A percentile compares a stretch with the other conserved stretches of the same genome.
These are phyloP conservation scores for Invenusta paracnida DNA, from an alignment of 2,888 invertebrate species.

Conservation along the genomic window DNA sequence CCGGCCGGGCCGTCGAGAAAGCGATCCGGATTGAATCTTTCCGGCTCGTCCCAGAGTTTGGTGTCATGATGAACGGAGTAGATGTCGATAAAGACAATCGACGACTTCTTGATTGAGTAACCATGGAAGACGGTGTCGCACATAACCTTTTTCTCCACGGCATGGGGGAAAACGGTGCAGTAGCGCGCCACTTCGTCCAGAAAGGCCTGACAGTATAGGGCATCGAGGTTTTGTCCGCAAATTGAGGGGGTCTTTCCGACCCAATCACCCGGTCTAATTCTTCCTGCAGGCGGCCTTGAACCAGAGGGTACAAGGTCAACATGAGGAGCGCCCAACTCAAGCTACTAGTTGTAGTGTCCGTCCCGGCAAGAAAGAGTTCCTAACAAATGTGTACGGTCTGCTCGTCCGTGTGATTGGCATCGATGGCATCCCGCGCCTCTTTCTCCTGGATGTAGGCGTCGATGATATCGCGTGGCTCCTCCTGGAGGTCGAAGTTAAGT, in stretches of 20 bases:
- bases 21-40: conserved; percentile 3
- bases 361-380: conserved; percentile 30
- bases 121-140: background rate
- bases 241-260: background rate
- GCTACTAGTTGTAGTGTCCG: conserved; percentile 33
- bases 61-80: background rate
- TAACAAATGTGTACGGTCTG: background rate
- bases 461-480: background rate
- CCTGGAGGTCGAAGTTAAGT: background rate
- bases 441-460: background rate
- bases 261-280: background rate
- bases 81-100: background rate
- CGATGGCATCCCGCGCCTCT: background rate
- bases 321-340: conserved; percentile 23
- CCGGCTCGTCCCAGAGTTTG: conserved; percentile 13
- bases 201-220: conserved; percentile 20
- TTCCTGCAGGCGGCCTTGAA: background rate
- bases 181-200: conserved; percentile 27
- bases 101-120: background rate
- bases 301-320: background rate
- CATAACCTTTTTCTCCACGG: background rate
- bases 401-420: background rate
- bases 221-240: background rate
- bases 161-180: background rate
- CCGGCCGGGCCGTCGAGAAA: conserved; percentile 1